A percentile compares a stretch with the other conserved stretches of the same genome.
Evolutionary conservation across 2,797 vertebrate species (phyloP).

Genomic region (Cryptoblepharus egeriae): DNA sequence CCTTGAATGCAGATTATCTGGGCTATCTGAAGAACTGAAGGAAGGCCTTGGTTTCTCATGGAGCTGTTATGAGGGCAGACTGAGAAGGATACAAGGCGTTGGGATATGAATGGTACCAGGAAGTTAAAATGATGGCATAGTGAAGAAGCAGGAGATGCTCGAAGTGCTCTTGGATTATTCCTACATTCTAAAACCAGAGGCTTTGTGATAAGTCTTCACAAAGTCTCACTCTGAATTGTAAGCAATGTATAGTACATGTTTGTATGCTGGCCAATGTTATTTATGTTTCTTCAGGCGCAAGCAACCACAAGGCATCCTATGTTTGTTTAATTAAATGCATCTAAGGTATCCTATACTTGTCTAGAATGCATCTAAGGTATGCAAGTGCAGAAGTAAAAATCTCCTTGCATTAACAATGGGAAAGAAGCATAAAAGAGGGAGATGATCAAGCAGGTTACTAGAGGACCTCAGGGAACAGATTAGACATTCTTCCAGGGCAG

Average conservation of each 20-base stretch:
- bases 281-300: conserved; percentile 21
- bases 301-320: conserved; percentile 41
- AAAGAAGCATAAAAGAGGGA: background rate
- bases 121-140: background rate
- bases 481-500: too few species aligned
- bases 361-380: conserved; percentile 14
- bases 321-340: conserved; percentile 12
- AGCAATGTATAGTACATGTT: conserved; percentile 31
- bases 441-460: conserved; percentile 3
- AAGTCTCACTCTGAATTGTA: conserved; percentile 32
- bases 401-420: background rate
- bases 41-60: background rate
- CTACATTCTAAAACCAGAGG: background rate
- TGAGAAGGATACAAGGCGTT: background rate
- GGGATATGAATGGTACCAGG: background rate
- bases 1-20: background rate
- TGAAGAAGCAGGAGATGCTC: background rate
- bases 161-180: background rate
- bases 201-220: background rate
- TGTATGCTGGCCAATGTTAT: conserved; percentile 33
- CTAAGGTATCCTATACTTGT: conserved; percentile 25
- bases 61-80: background rate
- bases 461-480: background rate
- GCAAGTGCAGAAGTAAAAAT: background rate
- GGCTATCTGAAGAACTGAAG: background rate